Evolutionary conservation across 30 jellyfish, hydroid and myxozoan genomes (phyloP).

Genomic region (Sanderia malayensis): DNA sequence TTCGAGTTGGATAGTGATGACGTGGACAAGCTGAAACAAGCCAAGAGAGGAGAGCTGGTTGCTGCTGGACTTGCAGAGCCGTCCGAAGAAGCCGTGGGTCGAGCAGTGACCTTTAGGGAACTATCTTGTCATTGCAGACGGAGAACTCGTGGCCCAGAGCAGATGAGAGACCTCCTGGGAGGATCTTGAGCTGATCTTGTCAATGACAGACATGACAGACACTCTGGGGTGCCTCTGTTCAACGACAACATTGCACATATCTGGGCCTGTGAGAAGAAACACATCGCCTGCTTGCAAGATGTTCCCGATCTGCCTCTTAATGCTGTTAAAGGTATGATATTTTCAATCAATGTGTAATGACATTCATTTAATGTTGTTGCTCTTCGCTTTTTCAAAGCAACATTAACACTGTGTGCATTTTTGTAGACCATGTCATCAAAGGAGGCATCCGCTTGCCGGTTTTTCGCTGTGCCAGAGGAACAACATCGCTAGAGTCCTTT

Average conservation of each 20-base stretch:
- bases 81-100: not conserved
- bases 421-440: not conserved
- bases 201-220: not conserved
- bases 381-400: no score
- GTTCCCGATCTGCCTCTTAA: not conserved
- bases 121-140: no score
- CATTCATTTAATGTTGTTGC: no score
- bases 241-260: not conserved
- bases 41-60: no score
- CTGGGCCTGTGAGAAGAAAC: not conserved
- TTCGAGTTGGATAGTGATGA: constrained; percentile 50
- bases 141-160: no score
- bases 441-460: not conserved
- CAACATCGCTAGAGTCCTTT: not conserved
- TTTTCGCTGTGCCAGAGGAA: not conserved
- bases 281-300: not conserved
- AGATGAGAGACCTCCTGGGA: not conserved
- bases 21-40: not conserved
- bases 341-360: no score
- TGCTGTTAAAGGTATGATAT: no score
- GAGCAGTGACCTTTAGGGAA: not conserved
- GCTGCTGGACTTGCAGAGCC: not conserved
- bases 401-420: no score
- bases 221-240: not conserved
- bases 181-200: not conserved